Evolutionary conservation across 2,797 vertebrate species (phyloP).

Genomic region (Hafferia zeledoni): DNA sequence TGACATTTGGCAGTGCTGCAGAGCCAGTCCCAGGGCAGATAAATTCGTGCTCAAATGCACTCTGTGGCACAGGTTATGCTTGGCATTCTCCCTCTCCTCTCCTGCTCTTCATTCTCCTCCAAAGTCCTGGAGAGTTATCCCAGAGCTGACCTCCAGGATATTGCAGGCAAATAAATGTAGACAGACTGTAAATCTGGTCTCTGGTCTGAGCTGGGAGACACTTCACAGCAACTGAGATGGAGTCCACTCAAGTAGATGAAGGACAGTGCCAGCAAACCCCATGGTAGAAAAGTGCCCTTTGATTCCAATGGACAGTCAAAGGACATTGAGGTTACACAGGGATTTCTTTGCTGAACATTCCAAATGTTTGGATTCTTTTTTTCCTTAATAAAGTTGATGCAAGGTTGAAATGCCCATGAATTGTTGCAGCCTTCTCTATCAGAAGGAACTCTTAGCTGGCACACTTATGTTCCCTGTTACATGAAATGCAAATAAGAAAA

Average conservation of each 20-base stretch:
- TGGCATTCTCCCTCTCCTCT: background rate
- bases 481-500: background rate
- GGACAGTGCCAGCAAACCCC: background rate
- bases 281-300: background rate
- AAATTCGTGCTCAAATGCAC: background rate
- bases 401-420: background rate
- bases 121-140: background rate
- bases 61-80: background rate
- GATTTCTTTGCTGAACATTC: background rate
- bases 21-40: background rate
- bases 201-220: background rate
- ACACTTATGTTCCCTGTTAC: rapidly evolving
- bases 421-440: background rate
- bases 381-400: background rate
- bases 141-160: background rate
- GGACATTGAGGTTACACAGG: background rate
- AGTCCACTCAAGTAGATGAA: background rate
- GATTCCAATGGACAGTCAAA: background rate
- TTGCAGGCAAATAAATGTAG: background rate
- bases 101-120: background rate
- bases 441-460: background rate
- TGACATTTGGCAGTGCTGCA: background rate
- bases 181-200: background rate
- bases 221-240: background rate
- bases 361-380: background rate